Evolutionary conservation across 2,113 vertebrate genomes (phyloP).

Genomic region (Epinephelus fuscoguttatus): DNA sequence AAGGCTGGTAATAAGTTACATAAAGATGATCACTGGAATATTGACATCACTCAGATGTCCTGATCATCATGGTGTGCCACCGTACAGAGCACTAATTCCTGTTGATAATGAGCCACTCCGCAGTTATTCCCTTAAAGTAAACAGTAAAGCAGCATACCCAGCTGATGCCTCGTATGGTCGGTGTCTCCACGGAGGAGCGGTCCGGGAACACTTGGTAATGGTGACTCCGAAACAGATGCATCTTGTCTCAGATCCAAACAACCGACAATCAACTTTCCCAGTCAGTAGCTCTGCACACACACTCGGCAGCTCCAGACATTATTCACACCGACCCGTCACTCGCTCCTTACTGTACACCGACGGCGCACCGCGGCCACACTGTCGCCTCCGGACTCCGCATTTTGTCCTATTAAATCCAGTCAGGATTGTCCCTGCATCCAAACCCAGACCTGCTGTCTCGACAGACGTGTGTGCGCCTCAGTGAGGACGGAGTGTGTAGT

Average conservation of each 20-base stretch:
- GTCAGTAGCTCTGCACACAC: conserved; percentile 45
- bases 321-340: conserved; percentile 8
- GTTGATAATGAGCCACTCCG: not conserved
- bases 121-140: not conserved
- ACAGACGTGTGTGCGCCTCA: conserved; percentile 25
- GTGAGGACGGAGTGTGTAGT: conserved; percentile 15
- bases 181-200: conserved; percentile 76
- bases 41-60: too few species aligned
- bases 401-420: not conserved
- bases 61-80: not conserved
- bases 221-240: conserved; percentile 92
- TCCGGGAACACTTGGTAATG: conserved; percentile 91
- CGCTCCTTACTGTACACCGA: conserved; percentile 2
- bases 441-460: not conserved
- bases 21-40: too few species aligned
- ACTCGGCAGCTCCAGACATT: conserved; percentile 52
- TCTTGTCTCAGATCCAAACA: conserved; percentile 74
- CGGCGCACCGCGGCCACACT: not conserved
- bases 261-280: conserved; percentile 46
- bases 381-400: conserved; percentile 34
- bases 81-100: not conserved
- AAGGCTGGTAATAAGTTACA: too few species aligned
- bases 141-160: conserved; percentile 85
- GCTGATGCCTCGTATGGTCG: conserved; percentile 89
- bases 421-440: conserved; percentile 11